Base-by-base conservation (phyloP, 2,888 invertebrate genomes). In the Luperina nickerlii region DNA sequence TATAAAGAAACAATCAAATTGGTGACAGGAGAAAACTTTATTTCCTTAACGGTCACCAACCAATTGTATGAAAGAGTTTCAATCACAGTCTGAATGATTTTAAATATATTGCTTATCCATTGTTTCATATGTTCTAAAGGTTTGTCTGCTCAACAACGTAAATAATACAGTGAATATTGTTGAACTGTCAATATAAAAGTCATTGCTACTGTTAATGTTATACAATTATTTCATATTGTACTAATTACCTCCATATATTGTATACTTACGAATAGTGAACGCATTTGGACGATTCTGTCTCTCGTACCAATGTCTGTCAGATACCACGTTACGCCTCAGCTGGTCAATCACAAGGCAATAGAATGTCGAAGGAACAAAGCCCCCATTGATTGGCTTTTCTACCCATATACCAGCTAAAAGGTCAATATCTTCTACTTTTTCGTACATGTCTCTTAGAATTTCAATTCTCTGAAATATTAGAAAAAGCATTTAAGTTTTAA, bases 281-380 rank as follows among this genome's bases (percentile, higher is more conserved):
- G 95, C 94, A 63, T 93, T 83, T 0, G 94, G 94, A n/a, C 94
- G 89, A n/a, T 91, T 87, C 0, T 90, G 81, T 54, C 94, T 90
- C 78, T 95, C 95, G 60, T 93, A 97, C 99, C 99, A 99, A 95
- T 99, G 99, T 89, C 99, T 97, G 94, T 99, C 99, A 66, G 98
- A 98, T 73, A 98, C 97, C 87, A 98, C 97, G 4, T 98, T 97
- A 89, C 98, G 98, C 88, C 98, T 97, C 94, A 99, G 98, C 94
- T 99, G 99, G n/a, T 98, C 98, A 13, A 98, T 98, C 86, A 99
- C 98, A 80, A 99, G 97, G 91, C 99, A 99, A 83, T 98, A 98
- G 92, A 99, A 98, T 7, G 99, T 98, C 0, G 98, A 98, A n/a
- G 99, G 99, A 60, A 98, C 97, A 97, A 98, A 98, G 66, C 98